Evolutionary conservation across 1,140 invertebrate species (phyloP).

Genomic region (Hyles euphorbiae): DNA sequence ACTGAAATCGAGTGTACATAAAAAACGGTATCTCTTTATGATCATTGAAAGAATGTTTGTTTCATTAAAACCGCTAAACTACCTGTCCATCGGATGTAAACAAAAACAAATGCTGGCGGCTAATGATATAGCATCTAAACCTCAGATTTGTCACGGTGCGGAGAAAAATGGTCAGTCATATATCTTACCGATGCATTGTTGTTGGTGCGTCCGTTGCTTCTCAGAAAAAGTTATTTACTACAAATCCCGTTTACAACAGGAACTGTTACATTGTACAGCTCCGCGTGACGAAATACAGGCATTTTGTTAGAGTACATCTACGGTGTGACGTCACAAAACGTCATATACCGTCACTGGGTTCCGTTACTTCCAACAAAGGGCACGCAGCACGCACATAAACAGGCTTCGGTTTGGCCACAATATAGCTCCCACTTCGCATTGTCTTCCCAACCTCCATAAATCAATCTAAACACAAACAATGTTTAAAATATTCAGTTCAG

Average conservation of each 20-base stretch:
- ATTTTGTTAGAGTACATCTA: constrained; percentile 48
- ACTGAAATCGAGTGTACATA: too few species aligned
- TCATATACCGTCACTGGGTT: constrained; percentile 32
- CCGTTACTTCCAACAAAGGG: constrained; percentile 63
- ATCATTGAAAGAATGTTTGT: not conserved
- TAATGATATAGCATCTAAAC: constrained; percentile 40
- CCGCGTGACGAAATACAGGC: constrained; percentile 58
- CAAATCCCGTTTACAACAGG: constrained; percentile 63
- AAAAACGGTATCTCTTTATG: too few species aligned
- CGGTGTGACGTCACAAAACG: constrained; percentile 58
- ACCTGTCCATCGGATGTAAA: constrained; percentile 31
- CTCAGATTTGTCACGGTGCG: constrained; percentile 51
- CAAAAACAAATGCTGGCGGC: constrained; percentile 25
- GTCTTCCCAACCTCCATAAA: constrained; percentile 43
- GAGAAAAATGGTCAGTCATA: constrained; percentile 49
- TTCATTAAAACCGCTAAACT: constrained; percentile 35
- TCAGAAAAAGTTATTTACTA: constrained; percentile 43
- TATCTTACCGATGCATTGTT: constrained; percentile 51
- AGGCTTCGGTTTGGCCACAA: constrained; percentile 48
- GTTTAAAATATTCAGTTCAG: too few species aligned
- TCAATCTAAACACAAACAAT: constrained; percentile 25
- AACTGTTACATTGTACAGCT: constrained; percentile 60
- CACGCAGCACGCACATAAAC: constrained; percentile 11
- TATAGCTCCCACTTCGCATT: constrained; percentile 51
- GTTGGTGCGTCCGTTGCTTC: constrained; percentile 46